phyloP scores from a whole-genome alignment of 2,113 vertebrate species.

The Anthoscopus minutus region DNA sequence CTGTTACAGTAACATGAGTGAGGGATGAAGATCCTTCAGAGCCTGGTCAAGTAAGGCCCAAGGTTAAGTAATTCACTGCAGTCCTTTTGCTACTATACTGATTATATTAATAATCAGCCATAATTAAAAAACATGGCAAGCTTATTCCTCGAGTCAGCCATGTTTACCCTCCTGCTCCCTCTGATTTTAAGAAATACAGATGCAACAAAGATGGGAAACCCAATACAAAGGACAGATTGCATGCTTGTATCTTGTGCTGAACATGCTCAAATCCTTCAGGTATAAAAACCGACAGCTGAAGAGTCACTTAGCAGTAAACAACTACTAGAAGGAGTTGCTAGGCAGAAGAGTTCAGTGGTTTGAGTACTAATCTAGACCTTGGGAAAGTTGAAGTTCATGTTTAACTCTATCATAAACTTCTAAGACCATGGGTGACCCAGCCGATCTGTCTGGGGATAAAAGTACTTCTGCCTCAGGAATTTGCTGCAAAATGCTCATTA shows the following conservation, averaged over 20 bases:
- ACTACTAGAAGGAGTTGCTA: not conserved
- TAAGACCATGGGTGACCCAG: not conserved
- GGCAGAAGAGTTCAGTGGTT: not conserved
- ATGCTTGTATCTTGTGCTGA: not conserved
- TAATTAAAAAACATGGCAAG: not conserved
- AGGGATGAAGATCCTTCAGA: not conserved
- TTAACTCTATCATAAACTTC: not conserved
- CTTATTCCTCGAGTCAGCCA: not conserved
- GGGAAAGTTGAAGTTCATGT: not conserved
- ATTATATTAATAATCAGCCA: not conserved
- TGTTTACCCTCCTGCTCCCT: not conserved
- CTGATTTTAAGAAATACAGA: conserved; percentile 5
- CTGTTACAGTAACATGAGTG: not conserved
- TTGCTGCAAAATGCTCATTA: not conserved
- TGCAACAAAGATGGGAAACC: not conserved
- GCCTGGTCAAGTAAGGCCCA: not conserved
- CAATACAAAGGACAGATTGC: not conserved
- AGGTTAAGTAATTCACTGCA: not conserved
- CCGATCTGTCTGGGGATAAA: not conserved
- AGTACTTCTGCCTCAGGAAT: not conserved
- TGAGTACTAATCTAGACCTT: not conserved
- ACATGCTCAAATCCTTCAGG: not conserved
- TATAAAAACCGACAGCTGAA: not conserved
- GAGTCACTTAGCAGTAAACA: not conserved
- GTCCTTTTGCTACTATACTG: not conserved